Evolutionary conservation across 2,797 vertebrate genomes (phyloP).

Genomic region (Harpagifer antarcticus): DNA sequence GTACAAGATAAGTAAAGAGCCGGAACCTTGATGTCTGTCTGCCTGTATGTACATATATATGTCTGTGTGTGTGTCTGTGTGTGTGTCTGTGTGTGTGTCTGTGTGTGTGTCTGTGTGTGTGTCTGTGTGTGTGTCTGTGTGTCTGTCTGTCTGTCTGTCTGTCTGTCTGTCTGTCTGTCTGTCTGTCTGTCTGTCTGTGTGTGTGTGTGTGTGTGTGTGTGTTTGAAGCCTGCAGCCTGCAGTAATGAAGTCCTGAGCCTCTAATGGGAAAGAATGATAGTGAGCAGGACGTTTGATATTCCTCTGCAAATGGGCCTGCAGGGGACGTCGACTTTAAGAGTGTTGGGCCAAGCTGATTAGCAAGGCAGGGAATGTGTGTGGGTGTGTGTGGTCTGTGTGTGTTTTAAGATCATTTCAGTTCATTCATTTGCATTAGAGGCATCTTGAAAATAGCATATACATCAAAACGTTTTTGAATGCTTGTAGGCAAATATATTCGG

Average conservation of each 20-base stretch:
- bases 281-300: conserved; percentile 59
- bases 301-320: conserved; percentile 51
- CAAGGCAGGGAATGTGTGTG: conserved; percentile 7
- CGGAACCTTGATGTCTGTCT: conserved; percentile 10
- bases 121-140: no score
- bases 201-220: background rate
- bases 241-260: conserved; percentile 62
- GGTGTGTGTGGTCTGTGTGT: conserved; percentile 18
- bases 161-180: no score
- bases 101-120: no score
- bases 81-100: no score
- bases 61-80: no score
- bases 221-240: conserved; percentile 40
- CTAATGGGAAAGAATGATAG: conserved; percentile 66
- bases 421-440: conserved; percentile 4
- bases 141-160: no score
- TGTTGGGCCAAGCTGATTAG: conserved; percentile 49
- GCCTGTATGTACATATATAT: background rate
- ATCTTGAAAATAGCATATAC: conserved; percentile 16
- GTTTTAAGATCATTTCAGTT: conserved; percentile 22
- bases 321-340: conserved; percentile 37
- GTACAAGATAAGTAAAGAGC: conserved; percentile 28
- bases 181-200: no score
- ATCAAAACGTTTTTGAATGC: conserved; percentile 3
- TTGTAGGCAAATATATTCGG: background rate